Evolutionary conservation across 2,113 vertebrate species (phyloP).

Genomic region (Ailuropoda melanoleuca): DNA sequence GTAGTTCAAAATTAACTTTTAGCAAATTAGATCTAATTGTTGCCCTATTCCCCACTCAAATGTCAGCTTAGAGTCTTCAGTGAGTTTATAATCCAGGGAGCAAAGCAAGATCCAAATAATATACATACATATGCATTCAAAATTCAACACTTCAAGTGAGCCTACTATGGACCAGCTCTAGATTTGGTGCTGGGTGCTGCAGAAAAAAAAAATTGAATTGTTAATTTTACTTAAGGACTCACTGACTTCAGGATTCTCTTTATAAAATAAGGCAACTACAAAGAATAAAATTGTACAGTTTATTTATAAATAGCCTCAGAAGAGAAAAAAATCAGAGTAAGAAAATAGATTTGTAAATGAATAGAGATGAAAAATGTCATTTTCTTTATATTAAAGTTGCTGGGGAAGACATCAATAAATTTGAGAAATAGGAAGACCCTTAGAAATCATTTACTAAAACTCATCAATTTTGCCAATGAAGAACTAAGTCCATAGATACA

Average conservation of each 20-base stretch:
- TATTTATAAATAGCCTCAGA: neutral
- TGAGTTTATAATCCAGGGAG: neutral
- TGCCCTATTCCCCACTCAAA: neutral
- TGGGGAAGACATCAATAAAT: neutral
- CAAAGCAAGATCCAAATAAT: neutral
- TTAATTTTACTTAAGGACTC: neutral
- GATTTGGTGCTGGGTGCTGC: neutral
- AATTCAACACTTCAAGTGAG: neutral
- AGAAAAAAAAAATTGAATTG: constrained; percentile 10
- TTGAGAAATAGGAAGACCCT: neutral
- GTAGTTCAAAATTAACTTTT: constrained; percentile 50
- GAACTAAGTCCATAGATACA: neutral
- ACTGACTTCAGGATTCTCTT: neutral
- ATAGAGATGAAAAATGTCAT: neutral
- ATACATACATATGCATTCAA: neutral
- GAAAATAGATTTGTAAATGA: neutral
- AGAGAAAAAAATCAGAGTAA: neutral
- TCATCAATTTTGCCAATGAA: neutral
- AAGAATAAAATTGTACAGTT: neutral
- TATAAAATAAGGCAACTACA: neutral
- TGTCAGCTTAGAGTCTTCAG: neutral
- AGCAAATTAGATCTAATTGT: constrained; percentile 40
- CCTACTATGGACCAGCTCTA: neutral
- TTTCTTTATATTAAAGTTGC: neutral
- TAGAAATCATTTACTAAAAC: neutral